Percentiles rank a stretch among this genome's conserved stretches.
Evolutionary conservation across 2,797 vertebrate species (phyloP).

Genomic region (Fistularia commersonii): DNA sequence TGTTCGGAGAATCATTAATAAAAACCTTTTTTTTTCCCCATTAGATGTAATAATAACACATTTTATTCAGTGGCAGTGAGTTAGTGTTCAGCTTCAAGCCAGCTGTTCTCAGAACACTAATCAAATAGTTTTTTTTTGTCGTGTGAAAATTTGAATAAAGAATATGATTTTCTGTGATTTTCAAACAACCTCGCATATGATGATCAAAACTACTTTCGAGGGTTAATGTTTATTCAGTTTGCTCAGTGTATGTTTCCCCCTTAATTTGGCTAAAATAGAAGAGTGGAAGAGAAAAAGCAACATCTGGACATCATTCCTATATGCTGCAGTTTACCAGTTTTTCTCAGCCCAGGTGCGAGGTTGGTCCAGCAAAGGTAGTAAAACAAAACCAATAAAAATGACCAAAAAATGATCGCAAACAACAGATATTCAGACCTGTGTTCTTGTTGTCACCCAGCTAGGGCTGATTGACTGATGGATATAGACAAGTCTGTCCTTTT

Average conservation of each 20-base stretch:
- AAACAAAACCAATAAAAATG: conserved; percentile 18
- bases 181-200: conserved; percentile 11
- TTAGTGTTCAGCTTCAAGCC: too few relatives aligned
- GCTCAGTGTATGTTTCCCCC: conserved; percentile 10
- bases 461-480: conserved; percentile 14
- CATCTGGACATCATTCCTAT: conserved; percentile 15
- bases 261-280: conserved; percentile 4
- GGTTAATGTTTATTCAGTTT: conserved; percentile 1
- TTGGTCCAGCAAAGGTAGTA: conserved; percentile 12
- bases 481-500: conserved; percentile 14
- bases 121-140: neutral
- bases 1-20: too few relatives aligned
- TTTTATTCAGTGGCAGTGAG: too few relatives aligned
- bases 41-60: too few relatives aligned
- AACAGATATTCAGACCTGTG: conserved; percentile 3
- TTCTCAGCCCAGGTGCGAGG: conserved; percentile 33
- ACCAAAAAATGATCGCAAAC: conserved; percentile 12
- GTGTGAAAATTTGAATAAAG: neutral
- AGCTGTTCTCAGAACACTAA: neutral
- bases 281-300: conserved; percentile 8
- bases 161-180: conserved; percentile 6
- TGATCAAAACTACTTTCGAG: conserved; percentile 13
- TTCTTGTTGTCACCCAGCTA: conserved; percentile 25
- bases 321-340: conserved; percentile 9
- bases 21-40: too few relatives aligned